Evolutionary conservation across 2,113 vertebrate genomes (phyloP).

Genomic region (Oreocharis arfaki): DNA sequence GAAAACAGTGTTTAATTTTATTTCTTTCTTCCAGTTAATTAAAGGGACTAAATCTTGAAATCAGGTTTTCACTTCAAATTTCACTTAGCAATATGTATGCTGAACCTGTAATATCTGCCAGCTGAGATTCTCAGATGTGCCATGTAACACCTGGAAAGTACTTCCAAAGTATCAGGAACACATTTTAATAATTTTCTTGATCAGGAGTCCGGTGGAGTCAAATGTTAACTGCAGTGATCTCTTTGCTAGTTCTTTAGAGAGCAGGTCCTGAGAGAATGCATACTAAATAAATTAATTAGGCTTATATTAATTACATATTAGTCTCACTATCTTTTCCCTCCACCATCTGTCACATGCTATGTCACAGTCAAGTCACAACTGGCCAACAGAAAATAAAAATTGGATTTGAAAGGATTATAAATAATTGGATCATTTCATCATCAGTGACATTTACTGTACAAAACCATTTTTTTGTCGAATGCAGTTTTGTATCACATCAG

Average conservation of each 20-base stretch:
- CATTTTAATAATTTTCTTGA: neutral
- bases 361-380: neutral
- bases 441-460: neutral
- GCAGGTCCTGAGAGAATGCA: neutral
- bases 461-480: accelerated
- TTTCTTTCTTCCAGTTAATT: neutral
- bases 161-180: neutral
- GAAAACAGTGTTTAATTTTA: neutral
- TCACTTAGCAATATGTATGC: neutral
- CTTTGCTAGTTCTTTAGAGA: neutral
- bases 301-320: neutral
- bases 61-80: neutral
- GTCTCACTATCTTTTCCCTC: neutral
- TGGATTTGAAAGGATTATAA: neutral
- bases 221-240: neutral
- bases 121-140: neutral
- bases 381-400: neutral
- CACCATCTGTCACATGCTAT: neutral
- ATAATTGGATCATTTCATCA: neutral
- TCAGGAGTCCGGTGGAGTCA: neutral
- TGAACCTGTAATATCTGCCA: neutral
- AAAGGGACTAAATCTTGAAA: neutral
- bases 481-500: neutral
- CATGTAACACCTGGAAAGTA: neutral
- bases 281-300: neutral